These are phyloP conservation scores for Pterois miles DNA, from an alignment of 2,797 vertebrate species.

Conservation along the genomic window DNA sequence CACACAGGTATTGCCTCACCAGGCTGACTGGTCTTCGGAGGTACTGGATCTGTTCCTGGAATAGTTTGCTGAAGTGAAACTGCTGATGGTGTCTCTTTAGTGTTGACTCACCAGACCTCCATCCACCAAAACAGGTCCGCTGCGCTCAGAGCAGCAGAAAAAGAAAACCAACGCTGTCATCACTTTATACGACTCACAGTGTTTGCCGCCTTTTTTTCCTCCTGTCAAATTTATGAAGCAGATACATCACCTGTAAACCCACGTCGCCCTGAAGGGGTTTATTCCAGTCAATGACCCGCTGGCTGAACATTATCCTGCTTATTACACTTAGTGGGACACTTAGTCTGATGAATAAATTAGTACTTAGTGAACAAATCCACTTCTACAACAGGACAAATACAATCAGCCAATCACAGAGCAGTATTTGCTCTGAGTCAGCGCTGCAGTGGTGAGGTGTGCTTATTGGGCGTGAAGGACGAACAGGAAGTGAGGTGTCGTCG, in stretches of 20 bases:
- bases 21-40: not conserved
- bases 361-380: no score
- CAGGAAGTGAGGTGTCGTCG: constrained; percentile 32
- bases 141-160: not conserved
- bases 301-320: no score
- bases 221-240: no score
- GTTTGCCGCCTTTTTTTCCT: no score
- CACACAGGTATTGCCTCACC: not conserved
- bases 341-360: no score
- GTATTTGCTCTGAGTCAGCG: not conserved
- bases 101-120: constrained; percentile 52
- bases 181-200: not conserved
- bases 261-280: no score
- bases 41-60: constrained; percentile 68
- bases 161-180: not conserved
- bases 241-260: no score
- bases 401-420: no score
- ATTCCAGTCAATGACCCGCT: no score
- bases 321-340: no score
- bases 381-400: no score
- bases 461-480: constrained; percentile 41
- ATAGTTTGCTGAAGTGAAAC: constrained; percentile 81
- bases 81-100: constrained; percentile 67
- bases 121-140: constrained; percentile 39
- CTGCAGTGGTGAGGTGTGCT: not conserved